Conservation (phyloP, 2,113 vertebrate genomes). For the Crotalus viridis region DNA sequence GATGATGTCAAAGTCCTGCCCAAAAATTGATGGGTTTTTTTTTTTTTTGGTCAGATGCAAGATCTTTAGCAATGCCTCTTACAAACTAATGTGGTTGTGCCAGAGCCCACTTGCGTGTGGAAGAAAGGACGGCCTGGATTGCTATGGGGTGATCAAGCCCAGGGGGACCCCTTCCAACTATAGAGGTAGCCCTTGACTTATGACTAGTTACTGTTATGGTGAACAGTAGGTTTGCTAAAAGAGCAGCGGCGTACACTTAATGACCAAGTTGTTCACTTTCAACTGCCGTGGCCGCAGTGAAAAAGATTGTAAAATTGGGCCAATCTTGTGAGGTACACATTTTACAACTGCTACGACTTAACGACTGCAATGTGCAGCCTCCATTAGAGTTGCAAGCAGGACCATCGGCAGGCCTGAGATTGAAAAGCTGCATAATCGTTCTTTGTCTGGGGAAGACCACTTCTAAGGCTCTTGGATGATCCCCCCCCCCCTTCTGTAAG, state of each 20-base stretch:
- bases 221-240: neutral
- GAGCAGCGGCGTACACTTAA: neutral
- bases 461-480: neutral
- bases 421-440: neutral
- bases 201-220: neutral
- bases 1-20: neutral
- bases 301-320: neutral
- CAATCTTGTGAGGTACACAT: neutral
- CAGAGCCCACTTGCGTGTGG: neutral
- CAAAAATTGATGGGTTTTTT: neutral
- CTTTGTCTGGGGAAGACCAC: neutral
- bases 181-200: neutral
- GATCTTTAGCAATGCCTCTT: neutral
- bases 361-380: neutral
- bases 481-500: neutral
- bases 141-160: neutral
- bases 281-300: rapidly evolving
- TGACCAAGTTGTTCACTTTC: neutral
- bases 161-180: neutral
- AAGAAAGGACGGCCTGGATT: neutral
- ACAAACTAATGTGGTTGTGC: neutral
- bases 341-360: neutral
- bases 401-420: neutral
- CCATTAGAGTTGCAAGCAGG: neutral
- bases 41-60: neutral